Base-by-base conservation (phyloP, 2,888 invertebrate species). In the Troides oblongomaculatus region DNA sequence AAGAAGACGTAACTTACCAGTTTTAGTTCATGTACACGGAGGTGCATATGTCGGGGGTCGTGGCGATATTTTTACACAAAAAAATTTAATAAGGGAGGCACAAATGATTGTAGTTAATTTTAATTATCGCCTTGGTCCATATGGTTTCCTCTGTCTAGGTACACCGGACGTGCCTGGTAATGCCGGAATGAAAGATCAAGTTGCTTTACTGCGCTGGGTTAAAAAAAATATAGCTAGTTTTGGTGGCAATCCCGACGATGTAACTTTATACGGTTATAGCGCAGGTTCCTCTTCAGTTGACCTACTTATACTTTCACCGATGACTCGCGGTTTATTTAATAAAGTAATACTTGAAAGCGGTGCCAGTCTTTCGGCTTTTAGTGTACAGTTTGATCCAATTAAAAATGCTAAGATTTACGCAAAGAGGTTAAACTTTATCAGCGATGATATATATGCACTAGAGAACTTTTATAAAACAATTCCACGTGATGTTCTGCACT, bases 1-100 rank as follows among this genome's bases (percentile, higher is more conserved):
- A n/a, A 68, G 74, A 25, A 68, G 74, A 36, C 74, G 64, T 0
- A 70, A 74, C 23, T 63, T 79, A 2, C 85, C 92, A 4, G 93
- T 93, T 0, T 72, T 92, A 46, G 85, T 92, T 14, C 77, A 81
- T 61, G 78, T 93, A 2, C 93, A 93, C 58, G 92, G 92, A 25
- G 92, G 93, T 3, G 88, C 83, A 3, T 92, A 83, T 69, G 82
- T 86, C 76, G 65, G 77, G 1, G 89, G 89, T 7, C 77, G 72
- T 46, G 86, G 88, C 2, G 76, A 83, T 68, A 69, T 56, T 6
- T n/a, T 21, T 5, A 66, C 63, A 53, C 7, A 77, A 0, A 75
- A 76, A 18, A 77, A 74, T 17, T 81, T 82, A 63, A 72, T 87
- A 10, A 75, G 77, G 2, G 74, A 71, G 0, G 78, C 80, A 50